Conservation (phyloP, 2,797 vertebrate genomes). For the Capromys pilorides region DNA sequence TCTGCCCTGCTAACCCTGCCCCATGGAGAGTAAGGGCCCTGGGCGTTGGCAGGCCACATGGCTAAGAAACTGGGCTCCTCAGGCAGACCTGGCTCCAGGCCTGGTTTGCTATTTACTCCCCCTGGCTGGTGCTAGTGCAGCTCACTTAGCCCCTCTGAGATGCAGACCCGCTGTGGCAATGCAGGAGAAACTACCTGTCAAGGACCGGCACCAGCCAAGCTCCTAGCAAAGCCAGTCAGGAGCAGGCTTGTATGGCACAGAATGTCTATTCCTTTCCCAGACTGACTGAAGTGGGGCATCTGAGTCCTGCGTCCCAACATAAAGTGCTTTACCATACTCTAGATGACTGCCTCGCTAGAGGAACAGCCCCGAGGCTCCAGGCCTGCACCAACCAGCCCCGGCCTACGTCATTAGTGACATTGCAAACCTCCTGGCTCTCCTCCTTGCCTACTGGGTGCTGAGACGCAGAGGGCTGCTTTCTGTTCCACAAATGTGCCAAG, state of each 20-base stretch:
- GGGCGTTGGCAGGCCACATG: not conserved
- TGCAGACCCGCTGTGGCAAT: not conserved
- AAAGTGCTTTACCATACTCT: not conserved
- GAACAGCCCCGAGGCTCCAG: not conserved
- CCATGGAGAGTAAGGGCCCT: not conserved
- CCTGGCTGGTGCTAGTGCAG: not conserved
- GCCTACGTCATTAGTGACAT: not conserved
- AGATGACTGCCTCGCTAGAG: not conserved
- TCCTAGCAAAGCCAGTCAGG: no score
- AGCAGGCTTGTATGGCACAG: not conserved
- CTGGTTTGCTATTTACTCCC: not conserved
- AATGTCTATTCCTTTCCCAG: no score
- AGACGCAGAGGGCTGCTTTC: not conserved
- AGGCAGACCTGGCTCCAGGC: not conserved
- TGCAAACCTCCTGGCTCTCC: not conserved
- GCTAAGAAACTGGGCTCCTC: not conserved
- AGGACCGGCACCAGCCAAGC: no score
- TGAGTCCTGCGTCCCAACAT: not conserved
- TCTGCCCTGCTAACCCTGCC: not conserved
- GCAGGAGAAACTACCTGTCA: not conserved
- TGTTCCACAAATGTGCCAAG: conserved; percentile 43
- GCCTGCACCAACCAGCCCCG: not conserved
- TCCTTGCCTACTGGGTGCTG: not conserved
- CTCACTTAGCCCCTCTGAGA: not conserved
- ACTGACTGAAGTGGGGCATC: not conserved